Evolutionary conservation across 2,888 invertebrate species (phyloP), one percentile per base, ranked within the genome.

Genomic region (Hartigia nigra): DNA sequence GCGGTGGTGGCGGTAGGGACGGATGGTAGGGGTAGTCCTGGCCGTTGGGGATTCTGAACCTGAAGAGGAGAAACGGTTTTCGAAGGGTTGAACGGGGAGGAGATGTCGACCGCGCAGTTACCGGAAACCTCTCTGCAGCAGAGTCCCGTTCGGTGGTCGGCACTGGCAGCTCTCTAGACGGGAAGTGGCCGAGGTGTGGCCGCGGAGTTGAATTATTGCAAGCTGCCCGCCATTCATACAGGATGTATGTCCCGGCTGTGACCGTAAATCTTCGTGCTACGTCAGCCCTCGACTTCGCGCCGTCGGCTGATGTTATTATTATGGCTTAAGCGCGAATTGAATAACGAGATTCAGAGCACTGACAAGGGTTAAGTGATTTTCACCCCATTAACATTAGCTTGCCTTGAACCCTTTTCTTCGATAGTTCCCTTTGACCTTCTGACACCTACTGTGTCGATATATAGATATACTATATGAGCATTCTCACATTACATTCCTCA

Each of bases 171-270:
- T 88, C 87, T 88, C 85, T 87, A 86, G 90, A 90, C 88, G 89
- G 90, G 87, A 90, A 90, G 90, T 89, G 88, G 89, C 86, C 90
- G 88, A 91, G 90, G 90, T 90, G 90, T 89, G 90, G 90, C 88
- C 88, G 87, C 88, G 87, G 87, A 90, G 89, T 89, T 91, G 90
- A 90, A 90, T 90, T 90, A 90, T 90, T 89, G 88, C 90, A 89
- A 89, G 88, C 88, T 89, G 89, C 88, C 89, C 88, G 87, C 88
- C 89, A 89, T 90, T 90, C 90, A 89, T 90, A 90, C 88, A 90
- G 90, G 90, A 90, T 90, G 88, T 87, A 89, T 87, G 89, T 87
- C 79, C 86, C 85, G 85, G 85, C 85, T 86, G 87, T 83, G 86
- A 84, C 85, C 87, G 90, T 90, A 90, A 90, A 90, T 90, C 90